phyloP scores from a whole-genome alignment of 2,888 invertebrate species.

The Dichetophora obliterata region DNA sequence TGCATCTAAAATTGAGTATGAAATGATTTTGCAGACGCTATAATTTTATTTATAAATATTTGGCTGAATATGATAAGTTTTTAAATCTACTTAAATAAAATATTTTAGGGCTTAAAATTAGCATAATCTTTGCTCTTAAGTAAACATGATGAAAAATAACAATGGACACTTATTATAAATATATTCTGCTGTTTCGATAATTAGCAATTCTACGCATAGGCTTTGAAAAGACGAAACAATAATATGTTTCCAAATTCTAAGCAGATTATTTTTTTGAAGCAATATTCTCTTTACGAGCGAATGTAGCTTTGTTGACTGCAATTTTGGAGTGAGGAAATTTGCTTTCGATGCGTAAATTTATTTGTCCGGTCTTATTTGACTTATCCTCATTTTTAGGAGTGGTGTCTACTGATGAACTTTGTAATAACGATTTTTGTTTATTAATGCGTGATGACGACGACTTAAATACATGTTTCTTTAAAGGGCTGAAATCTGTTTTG shows the following conservation, averaged over 20 bases:
- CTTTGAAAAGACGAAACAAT: too few relatives aligned
- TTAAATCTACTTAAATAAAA: too few relatives aligned
- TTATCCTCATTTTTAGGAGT: neutral
- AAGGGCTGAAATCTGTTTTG: slow-evolving; percentile 55
- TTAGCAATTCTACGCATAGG: too few relatives aligned
- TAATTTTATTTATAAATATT: neutral
- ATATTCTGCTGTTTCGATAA: too few relatives aligned
- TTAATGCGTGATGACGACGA: neutral
- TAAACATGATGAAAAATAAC: too few relatives aligned
- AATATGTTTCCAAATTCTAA: neutral
- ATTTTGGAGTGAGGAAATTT: slow-evolving; percentile 16
- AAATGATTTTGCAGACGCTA: neutral
- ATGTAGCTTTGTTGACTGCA: slow-evolving; percentile 22
- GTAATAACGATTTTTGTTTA: slow-evolving; percentile 55
- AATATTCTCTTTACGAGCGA: slow-evolving; percentile 17
- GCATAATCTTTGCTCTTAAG: too few relatives aligned
- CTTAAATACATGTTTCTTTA: slow-evolving; percentile 49
- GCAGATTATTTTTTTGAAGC: slow-evolving; percentile 19
- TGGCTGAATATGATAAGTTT: neutral
- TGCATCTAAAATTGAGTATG: neutral
- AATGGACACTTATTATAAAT: too few relatives aligned
- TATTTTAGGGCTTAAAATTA: too few relatives aligned
- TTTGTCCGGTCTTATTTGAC: neutral
- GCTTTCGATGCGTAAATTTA: neutral
- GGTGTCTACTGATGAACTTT: slow-evolving; percentile 67